Base-by-base conservation (phyloP, 2,888 invertebrate genomes). In the Drosophila maculinotata region DNA sequence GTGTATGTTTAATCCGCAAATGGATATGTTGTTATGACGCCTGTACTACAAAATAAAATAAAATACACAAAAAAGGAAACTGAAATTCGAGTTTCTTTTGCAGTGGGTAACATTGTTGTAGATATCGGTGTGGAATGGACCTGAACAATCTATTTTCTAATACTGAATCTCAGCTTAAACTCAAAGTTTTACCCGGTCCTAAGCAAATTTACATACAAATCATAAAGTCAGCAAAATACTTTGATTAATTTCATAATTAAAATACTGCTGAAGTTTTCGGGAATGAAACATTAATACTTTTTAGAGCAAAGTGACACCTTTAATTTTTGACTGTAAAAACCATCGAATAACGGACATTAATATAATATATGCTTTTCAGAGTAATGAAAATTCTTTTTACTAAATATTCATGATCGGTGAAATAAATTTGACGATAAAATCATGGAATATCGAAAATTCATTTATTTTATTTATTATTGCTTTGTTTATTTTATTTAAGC, bases 1-100 rank as follows among this genome's bases (percentile, higher is more conserved):
- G 65, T 78, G 80, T 76, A 69, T 83, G 76, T 69, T 81, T 84
- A 84, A 81, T 81, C 81, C 81, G 80, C 67, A 84, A 81, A 84
- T 81, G 84, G 80, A 81, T 84, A 76, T 76, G 81, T 80, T 78
- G 80, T 72, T 75, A 64, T 80, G 79, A 69, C 67, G 76, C 70
- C 64, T 49, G 65, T 45, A 35, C 54, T 45, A 60, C 28, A 38
- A 56, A 54, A 39, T 35, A 39, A 51, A 59, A 33, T 31, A 45
- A 26, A 41, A 49, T 35, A 28, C 9, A 26, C 12, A 20, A 9
- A n/a, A 6, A 17, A 8, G n/a, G 42, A 69, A 52, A 63, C 38
- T 20, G 56, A 48, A 56, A 54, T 53, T 68, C 45, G 42, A 10
- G 26, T 49, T 51, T 52, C 20, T 53, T 52, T 58, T 51, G 26